A percentile compares a stretch with the other conserved stretches of the same genome.
These are phyloP conservation scores for Pectinophora gossypiella DNA, from an alignment of 1,140 invertebrate species.

Conservation along the genomic window DNA sequence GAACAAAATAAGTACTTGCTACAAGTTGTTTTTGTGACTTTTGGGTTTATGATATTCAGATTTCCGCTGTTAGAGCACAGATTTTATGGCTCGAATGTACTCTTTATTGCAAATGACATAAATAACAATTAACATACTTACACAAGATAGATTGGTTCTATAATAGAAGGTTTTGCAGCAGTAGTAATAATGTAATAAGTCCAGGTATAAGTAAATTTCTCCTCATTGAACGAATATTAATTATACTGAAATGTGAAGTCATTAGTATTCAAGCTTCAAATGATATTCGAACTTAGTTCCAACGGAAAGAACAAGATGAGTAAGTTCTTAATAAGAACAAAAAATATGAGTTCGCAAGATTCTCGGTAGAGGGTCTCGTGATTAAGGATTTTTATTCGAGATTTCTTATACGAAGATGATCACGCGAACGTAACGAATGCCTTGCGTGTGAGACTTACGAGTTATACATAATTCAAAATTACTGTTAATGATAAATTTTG, in stretches of 20 bases:
- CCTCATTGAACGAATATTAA: too few species aligned
- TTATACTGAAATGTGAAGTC: too few species aligned
- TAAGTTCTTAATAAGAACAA: background rate
- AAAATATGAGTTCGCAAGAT: background rate
- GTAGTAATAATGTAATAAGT: too few species aligned
- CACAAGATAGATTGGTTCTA: too few species aligned
- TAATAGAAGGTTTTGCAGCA: too few species aligned
- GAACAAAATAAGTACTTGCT: background rate
- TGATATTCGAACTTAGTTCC: background rate
- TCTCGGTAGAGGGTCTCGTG: background rate
- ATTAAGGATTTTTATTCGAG: slow-evolving; percentile 5
- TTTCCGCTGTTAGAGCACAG: too few species aligned
- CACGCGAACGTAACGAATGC: slow-evolving; percentile 16
- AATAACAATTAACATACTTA: too few species aligned
- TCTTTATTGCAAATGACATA: too few species aligned
- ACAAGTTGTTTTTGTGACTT: background rate
- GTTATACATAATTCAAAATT: background rate
- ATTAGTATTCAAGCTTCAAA: background rate
- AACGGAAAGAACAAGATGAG: too few species aligned
- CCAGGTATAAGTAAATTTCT: too few species aligned
- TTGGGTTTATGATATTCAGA: too few species aligned
- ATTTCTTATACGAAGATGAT: slow-evolving; percentile 7
- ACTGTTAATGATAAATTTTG: background rate
- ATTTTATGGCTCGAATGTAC: too few species aligned
- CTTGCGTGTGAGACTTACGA: slow-evolving; percentile 15